Evolutionary conservation across 2,113 vertebrate genomes (phyloP).

Genomic region (Cnemophilus loriae): DNA sequence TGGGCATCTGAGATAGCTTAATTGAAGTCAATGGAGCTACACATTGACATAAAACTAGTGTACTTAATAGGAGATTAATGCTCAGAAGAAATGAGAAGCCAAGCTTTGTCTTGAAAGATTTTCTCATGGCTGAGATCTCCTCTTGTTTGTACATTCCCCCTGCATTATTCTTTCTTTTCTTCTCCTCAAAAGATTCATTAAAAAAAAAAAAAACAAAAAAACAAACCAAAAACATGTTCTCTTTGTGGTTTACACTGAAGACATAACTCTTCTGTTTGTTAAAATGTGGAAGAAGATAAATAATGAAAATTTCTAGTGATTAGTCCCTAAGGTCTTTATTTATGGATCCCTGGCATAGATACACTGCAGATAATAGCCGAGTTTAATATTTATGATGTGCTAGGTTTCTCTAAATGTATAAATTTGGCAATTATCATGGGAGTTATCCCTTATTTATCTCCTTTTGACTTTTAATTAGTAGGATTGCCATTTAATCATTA

Average conservation of each 20-base stretch:
- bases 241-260: slow-evolving; percentile 9
- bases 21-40: slow-evolving; percentile 40
- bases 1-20: neutral
- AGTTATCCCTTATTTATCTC: slow-evolving; percentile 48
- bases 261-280: slow-evolving; percentile 5
- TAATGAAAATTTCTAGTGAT: slow-evolving; percentile 27
- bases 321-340: slow-evolving; percentile 41
- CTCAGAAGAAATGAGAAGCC: neutral
- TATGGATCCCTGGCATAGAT: slow-evolving; percentile 19
- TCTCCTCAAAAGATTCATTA: neutral
- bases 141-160: neutral
- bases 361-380: slow-evolving; percentile 19
- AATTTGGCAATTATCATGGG: slow-evolving; percentile 37
- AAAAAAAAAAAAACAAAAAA: neutral
- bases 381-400: slow-evolving; percentile 46
- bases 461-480: slow-evolving; percentile 56
- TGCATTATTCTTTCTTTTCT: neutral
- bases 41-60: slow-evolving; percentile 6
- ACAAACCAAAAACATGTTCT: neutral
- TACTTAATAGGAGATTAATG: slow-evolving; percentile 20
- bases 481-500: slow-evolving; percentile 51
- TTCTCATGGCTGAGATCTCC: neutral
- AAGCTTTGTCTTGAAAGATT: neutral
- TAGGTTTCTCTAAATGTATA: slow-evolving; percentile 45
- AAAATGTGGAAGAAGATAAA: slow-evolving; percentile 39